Evolutionary conservation across 2,888 invertebrate species (phyloP), one percentile per base, ranked within the genome.

Genomic region (Acanthococcus lagerstroemiae): DNA sequence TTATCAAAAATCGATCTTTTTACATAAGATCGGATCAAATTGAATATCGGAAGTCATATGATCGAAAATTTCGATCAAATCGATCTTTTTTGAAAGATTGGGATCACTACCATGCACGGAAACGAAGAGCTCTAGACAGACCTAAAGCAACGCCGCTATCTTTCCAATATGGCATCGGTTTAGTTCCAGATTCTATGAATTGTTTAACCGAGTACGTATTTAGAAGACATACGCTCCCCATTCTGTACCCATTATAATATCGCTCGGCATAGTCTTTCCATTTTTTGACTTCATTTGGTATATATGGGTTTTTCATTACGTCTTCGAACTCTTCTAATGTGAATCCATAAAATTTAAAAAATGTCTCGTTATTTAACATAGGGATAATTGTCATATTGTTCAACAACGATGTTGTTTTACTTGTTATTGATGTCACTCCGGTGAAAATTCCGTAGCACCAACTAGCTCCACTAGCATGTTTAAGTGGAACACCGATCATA

Each of bases 321-420:
- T 22, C 21, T 7, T 52, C 15, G 24, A 52, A 52, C 22, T 52
- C 52, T 52, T 52, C 52, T 21, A 52, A 52, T 21, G 52, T 52
- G 22, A 52, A 19, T 52, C 52, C 52, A 52, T 52, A 52, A 52
- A 52, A 52, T 19, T 52, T 7, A 15, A 52, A 52, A 52, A 52
- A 52, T 19, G 12, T 21, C 19, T 7, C 52, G 22, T 52, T 21
- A 52, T 52, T 52, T 19, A 52, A 22, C 4, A 52, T 21, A 52
- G 19, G 12, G 9, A 52, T 21, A 19, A 52, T 22, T 52, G 19
- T 52, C 24, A 52, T 15, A 52, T 52, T 52, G 22, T 52, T 22
- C 24, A 52, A 15, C 15, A 19, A 46, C 5, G 46, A 46, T 15
- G 15, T 7, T 46, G 46, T 46, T 17, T 46, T 4, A 15, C 6